These are phyloP conservation scores for Eurystomus gularis DNA, from an alignment of 2,113 vertebrate species.

Conservation along the genomic window DNA sequence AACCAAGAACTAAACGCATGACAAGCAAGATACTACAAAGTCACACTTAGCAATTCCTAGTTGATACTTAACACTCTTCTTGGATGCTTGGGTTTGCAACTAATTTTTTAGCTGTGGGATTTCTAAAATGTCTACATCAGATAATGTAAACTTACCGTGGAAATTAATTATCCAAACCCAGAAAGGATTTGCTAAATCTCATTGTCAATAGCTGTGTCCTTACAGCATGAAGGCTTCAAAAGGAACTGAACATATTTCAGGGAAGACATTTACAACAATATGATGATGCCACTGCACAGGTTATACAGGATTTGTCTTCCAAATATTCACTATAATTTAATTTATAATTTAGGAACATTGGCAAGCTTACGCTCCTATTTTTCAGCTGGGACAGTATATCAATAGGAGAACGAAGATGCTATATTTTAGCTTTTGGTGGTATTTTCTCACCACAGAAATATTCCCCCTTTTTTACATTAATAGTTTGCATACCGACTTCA, in stretches of 20 bases:
- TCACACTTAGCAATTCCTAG: not conserved
- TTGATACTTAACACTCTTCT: not conserved
- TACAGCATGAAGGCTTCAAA: not conserved
- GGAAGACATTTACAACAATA: not conserved
- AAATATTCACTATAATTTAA: not conserved
- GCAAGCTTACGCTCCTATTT: not conserved
- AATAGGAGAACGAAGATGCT: not conserved
- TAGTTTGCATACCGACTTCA: constrained; percentile 88
- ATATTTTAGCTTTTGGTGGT: not conserved
- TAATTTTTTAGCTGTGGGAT: not conserved
- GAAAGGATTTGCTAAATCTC: not conserved
- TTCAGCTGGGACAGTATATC: not conserved
- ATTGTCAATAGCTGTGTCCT: not conserved
- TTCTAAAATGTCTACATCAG: not conserved
- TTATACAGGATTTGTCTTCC: not conserved
- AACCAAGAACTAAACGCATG: not conserved
- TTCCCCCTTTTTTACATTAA: not conserved
- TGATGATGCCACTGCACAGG: not conserved
- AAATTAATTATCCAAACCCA: not conserved
- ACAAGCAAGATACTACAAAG: not conserved
- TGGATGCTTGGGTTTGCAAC: not conserved
- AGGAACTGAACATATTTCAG: not conserved
- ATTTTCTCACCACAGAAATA: not conserved
- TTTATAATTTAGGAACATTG: not conserved
- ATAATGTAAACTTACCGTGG: not conserved